Evolutionary conservation across 1,140 invertebrate species (phyloP), one percentile per base, ranked within the genome.

Genomic region (Zelostemma sp.): DNA sequence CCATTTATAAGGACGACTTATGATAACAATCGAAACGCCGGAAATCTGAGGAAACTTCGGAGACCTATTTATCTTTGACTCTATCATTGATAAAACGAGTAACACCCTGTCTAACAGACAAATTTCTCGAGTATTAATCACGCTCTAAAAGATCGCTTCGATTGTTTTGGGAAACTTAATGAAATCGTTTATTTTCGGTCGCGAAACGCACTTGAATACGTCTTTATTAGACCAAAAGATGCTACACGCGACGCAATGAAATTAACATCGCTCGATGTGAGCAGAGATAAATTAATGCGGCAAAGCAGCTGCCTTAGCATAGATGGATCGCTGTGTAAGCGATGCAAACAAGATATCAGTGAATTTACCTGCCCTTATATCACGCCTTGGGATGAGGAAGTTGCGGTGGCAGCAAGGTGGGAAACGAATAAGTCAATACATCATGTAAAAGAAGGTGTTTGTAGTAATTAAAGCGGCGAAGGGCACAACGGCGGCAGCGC

Each of bases 381-480:
- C 46, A 48, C 25, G 8, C 54, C 8, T 45, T 35, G 17, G 4
- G 38, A 33, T 9, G 41, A 21, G 25, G 31, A 19, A 48, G 57
- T 33, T 55, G 31, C 55, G 35, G 33, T 35, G 25, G 15, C 18
- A 49, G 55, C 25, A 56, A 49, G 38, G 31, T 41, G 8, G 28
- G 46, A 60, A 60, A 56, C 46, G 50, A 11, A 18, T 16, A 53
- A 50, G 57, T 57, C 21, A 18, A 43, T 14, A 12, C 19, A 9
- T 41, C 12, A 56, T 54, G 40, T 45, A 51, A 45, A 53, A 53
- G 49, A 15, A 53, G 35, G 15, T 56, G 56, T 62, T 62, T 48
- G 25, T 15, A 46, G 33, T 46, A 46, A 46, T 59, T 57, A 48
- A 38, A 57, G 33, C 15, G 18, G 18, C 11, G 18, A 21, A 19